These are phyloP conservation scores for Passer domesticus DNA, from an alignment of 2,113 vertebrate species.

Conservation along the genomic window DNA sequence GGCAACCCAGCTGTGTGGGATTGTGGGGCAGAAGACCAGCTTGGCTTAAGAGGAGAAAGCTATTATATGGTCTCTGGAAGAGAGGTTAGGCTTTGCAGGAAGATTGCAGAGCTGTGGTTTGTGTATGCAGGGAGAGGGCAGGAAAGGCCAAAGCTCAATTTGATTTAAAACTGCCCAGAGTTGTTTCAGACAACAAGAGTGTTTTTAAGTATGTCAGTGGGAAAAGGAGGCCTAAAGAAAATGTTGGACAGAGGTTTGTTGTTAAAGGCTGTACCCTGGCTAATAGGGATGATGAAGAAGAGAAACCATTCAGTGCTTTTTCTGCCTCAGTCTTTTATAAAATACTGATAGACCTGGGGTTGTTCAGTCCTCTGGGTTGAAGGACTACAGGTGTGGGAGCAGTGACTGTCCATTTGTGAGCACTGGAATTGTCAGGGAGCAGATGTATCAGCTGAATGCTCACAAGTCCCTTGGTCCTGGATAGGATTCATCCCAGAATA, in stretches of 20 bases:
- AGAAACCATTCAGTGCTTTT: fast-evolving
- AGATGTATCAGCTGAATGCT: background rate
- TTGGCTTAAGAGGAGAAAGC: background rate
- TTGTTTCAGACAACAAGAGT: background rate
- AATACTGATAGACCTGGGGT: background rate
- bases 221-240: background rate
- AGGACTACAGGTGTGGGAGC: background rate
- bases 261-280: background rate
- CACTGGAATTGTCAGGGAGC: background rate
- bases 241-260: background rate
- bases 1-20: background rate
- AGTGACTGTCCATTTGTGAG: background rate
- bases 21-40: background rate
- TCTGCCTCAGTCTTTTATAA: background rate
- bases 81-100: background rate
- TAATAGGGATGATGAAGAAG: background rate
- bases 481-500: background rate
- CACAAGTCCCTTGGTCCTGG: background rate
- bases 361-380: background rate
- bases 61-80: background rate
- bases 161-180: background rate
- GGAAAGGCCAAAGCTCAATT: background rate
- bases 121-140: background rate
- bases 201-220: background rate
- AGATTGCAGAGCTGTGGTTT: background rate